A percentile compares a stretch with the other conserved stretches of the same genome.
These are phyloP conservation scores for Amphilophus citrinellus DNA, from an alignment of 2,113 vertebrate species.

Conservation along the genomic window DNA sequence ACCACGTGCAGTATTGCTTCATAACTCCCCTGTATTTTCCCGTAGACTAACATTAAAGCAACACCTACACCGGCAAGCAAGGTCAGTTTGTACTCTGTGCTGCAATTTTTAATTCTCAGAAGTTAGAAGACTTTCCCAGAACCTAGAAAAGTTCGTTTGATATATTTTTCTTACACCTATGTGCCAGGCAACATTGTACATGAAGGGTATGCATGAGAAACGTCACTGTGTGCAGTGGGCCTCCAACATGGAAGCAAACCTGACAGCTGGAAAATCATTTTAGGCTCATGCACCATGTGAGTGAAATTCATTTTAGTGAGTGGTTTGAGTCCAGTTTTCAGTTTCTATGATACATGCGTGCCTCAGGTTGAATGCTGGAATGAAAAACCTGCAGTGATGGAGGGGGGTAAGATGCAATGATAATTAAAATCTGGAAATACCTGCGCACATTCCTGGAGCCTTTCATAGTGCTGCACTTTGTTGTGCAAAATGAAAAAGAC, in stretches of 20 bases:
- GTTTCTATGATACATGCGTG: not conserved
- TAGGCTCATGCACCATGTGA: not conserved
- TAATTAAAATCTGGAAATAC: not conserved
- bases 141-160: not conserved
- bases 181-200: not conserved
- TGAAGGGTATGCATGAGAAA: not conserved
- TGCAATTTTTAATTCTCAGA: not conserved
- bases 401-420: not conserved
- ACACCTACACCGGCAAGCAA: not conserved
- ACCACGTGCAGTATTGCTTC: not conserved
- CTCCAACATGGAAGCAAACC: not conserved
- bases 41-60: not conserved
- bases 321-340: not conserved
- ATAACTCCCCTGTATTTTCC: not conserved
- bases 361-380: not conserved
- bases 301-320: not conserved
- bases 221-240: not conserved
- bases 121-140: not conserved
- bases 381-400: not conserved
- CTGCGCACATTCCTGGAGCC: not conserved
- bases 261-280: not conserved
- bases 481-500: accelerated
- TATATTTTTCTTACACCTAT: not conserved
- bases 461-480: not conserved
- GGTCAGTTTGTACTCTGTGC: not conserved